Evolutionary conservation across 2,888 invertebrate genomes (phyloP).

Genomic region (Cheiracanthium punctorium): DNA sequence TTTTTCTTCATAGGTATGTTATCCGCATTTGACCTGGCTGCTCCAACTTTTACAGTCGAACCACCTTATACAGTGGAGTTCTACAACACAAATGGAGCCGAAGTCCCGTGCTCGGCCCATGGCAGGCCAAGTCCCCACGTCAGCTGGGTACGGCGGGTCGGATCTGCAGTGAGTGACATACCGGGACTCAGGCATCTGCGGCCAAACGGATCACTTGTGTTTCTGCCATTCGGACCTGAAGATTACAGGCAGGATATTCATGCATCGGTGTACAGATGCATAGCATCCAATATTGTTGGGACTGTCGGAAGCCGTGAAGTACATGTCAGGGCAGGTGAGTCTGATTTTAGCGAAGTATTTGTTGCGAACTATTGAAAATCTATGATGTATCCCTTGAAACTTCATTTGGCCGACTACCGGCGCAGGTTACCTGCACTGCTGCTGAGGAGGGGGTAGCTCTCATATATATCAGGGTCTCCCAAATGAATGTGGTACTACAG

Average conservation of each 20-base stretch:
- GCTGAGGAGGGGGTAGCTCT: no score
- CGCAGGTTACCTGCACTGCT: no score
- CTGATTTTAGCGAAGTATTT: no score
- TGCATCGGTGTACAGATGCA: slow-evolving; percentile 93
- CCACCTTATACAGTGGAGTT: slow-evolving; percentile 61
- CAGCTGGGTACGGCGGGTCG: slow-evolving; percentile 60
- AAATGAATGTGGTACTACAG: no score
- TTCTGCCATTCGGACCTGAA: slow-evolving; percentile 94
- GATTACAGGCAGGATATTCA: slow-evolving; percentile 95
- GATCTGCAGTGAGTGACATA: slow-evolving; percentile 59
- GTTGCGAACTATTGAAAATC: no score
- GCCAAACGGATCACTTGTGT: slow-evolving; percentile 88
- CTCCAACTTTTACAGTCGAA: slow-evolving; percentile 56
- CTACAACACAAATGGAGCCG: slow-evolving; percentile 65
- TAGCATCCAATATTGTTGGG: slow-evolving; percentile 92
- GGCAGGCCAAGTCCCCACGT: slow-evolving; percentile 62
- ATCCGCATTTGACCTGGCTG: slow-evolving; percentile 48
- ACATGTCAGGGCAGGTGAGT: slow-evolving; percentile 93
- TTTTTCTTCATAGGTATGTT: slow-evolving; percentile 11
- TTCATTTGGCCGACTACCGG: no score
- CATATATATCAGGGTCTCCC: no score
- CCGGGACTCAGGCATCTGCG: slow-evolving; percentile 69
- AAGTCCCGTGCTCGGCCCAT: slow-evolving; percentile 59
- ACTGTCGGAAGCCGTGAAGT: slow-evolving; percentile 93
- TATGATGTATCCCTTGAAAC: no score